Evolutionary conservation across 1,140 invertebrate species (phyloP).

Genomic region (Pseudomyrmex flavicornis): DNA sequence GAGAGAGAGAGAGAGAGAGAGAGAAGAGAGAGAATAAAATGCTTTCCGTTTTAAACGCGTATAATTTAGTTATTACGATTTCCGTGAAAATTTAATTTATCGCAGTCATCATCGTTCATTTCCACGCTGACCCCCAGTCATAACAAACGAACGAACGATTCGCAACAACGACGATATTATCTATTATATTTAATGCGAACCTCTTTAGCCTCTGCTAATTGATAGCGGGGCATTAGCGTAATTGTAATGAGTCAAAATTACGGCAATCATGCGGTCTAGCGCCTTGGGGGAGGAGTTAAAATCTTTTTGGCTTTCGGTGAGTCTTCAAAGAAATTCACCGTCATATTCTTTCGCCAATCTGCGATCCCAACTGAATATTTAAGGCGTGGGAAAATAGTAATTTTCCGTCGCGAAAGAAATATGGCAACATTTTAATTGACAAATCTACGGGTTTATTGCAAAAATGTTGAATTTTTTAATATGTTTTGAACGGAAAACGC

Average conservation of each 20-base stretch:
- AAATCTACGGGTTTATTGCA: not conserved
- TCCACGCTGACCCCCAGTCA: slow-evolving; percentile 46
- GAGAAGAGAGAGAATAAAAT: not conserved
- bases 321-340: slow-evolving; percentile 71
- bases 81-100: slow-evolving; percentile 69
- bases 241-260: slow-evolving; percentile 84
- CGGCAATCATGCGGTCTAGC: slow-evolving; percentile 81
- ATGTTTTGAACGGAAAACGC: too few species aligned
- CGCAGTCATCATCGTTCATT: slow-evolving; percentile 62
- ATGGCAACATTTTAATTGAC: not conserved
- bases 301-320: slow-evolving; percentile 60
- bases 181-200: slow-evolving; percentile 79
- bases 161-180: slow-evolving; percentile 80
- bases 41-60: slow-evolving; percentile 18
- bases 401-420: slow-evolving; percentile 10
- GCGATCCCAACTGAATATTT: slow-evolving; percentile 21
- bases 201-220: slow-evolving; percentile 83
- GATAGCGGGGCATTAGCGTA: slow-evolving; percentile 83
- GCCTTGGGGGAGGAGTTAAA: slow-evolving; percentile 68
- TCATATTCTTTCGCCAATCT: slow-evolving; percentile 31
- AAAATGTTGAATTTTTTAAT: not conserved
- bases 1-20: too few species aligned
- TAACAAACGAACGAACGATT: slow-evolving; percentile 67
- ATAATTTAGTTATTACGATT: slow-evolving; percentile 69
- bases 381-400: slow-evolving; percentile 11